Base-by-base conservation (phyloP, 2,888 invertebrate species). In the Tanytarsus gracilentus region DNA sequence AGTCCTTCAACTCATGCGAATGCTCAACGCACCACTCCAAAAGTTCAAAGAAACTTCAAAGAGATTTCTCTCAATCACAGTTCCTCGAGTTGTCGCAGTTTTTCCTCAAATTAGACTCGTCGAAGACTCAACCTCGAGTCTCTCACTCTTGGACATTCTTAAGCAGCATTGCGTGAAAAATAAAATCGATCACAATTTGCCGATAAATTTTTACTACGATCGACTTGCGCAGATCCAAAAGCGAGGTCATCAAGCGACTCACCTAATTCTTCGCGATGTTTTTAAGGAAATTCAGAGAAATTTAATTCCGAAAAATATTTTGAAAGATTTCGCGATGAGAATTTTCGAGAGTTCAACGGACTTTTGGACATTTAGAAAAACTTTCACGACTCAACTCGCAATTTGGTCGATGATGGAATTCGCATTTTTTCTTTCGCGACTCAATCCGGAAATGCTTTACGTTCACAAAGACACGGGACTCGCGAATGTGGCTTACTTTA, bases 291-390 rank as follows among this genome's bases (percentile, higher is more conserved):
- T 95, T 1, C 95, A 96, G 76, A 81, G 82, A 36, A 87, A 83
- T 61, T 90, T 92, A 87, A 93, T 95, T 11, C 89, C 94, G 0
- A 81, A 83, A 64, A 87, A 82, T 2, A 78, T 96, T 72, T 76
- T 98, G 5, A 86, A 85, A 68, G 87, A 91, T 67, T 97, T 97
- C 95, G 92, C 96, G 0, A 74, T 84, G 14, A 83, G 85, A 62
- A 92, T 92, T 1, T 97, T 93, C 77, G 83, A 86, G 5, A 84
- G 87, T 2, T 91, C 97, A 5, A 94, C 96, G 0, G 94, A 97
- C 75, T 97, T 94, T 76, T 98, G 97, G 95, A 94, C 94, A 61
- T 97, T 98, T 76, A 80, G 98, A 66, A 97, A 97, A 80, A 94
- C 94, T 85, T 84, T 93, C 65, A 94, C 91, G 0, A 75, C 92